A percentile compares a stretch with the other conserved stretches of the same genome.
These are phyloP conservation scores for Palythoa grandis DNA, from an alignment of 92 coral and sea anemone species.

Conservation along the genomic window DNA sequence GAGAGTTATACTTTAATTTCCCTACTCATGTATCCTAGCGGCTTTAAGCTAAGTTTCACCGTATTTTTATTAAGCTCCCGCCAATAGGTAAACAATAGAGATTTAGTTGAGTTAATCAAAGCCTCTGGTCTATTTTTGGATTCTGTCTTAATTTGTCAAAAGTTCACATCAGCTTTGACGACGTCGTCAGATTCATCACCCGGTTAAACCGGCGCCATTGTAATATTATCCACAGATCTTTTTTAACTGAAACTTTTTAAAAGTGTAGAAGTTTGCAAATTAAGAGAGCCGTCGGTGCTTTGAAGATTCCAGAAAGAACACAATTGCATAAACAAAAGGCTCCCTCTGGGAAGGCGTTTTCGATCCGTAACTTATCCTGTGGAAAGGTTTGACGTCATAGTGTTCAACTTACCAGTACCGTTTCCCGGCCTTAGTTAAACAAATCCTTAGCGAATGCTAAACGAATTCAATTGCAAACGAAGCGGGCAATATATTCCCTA, in stretches of 20 bases:
- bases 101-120: neutral
- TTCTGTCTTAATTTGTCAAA: neutral
- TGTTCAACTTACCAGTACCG: neutral
- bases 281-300: neutral
- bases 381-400: conserved; percentile 13
- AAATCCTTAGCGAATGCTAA: neutral
- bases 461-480: conserved; percentile 4
- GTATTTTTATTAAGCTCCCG: neutral
- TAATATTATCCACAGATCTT: neutral
- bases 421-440: neutral
- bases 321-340: neutral
- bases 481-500: conserved; percentile 21
- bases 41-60: neutral
- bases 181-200: neutral
- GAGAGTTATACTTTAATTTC: neutral
- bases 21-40: neutral
- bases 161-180: neutral
- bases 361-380: neutral
- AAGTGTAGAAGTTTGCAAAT: neutral
- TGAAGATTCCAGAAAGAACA: neutral
- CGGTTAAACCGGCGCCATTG: neutral
- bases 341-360: neutral
- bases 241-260: neutral
- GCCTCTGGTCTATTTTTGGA: neutral
- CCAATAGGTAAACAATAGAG: neutral